Evolutionary conservation across 1,140 invertebrate species (phyloP), one percentile per base, ranked within the genome.

Genomic region (Copidosoma floridanum): DNA sequence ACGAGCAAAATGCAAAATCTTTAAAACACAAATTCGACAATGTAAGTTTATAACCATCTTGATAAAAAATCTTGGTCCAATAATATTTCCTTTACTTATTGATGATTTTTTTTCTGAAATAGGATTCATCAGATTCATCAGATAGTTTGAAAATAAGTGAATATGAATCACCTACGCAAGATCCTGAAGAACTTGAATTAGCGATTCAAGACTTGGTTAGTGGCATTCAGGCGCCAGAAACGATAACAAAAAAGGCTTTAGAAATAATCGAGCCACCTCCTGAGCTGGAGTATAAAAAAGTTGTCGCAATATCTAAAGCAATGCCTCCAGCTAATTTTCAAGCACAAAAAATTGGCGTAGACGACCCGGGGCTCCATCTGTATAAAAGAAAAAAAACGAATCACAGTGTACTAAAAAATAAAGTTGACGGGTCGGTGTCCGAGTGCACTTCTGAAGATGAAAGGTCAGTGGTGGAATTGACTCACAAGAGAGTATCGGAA

Each of bases 171-270:
- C 82, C 76, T 11, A 81, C 87, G 0, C 87, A 89, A 68, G 86
- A 90, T 76, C 85, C 87, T 0, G 71, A 78, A 3, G 76, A 86
- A 57, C 65, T 90, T 5, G 85, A 90, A 63, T 81, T 84, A 57
- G 88, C 85, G 0, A 85, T 91, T 16, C 78, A 84, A 4, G 80
- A 87, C 51, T 71, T 91, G n/a, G 85, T 91, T 44, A 85, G 84
- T 32, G 85, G 89, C 64, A 68, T 88, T 21, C 83, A 85, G 5
- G 80, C 82, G 0, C 74, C 76, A 14, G 50, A 63, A n/a, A n/a
- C n/a, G n/a, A n/a, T n/a, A n/a, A n/a, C n/a, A n/a, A n/a, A n/a
- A n/a, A n/a, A n/a, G n/a, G n/a, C n/a, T n/a, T n/a, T n/a, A n/a
- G n/a, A n/a, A 3, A 61, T 69, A n/a, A 66, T 66, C 2, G 70